phyloP scores from a whole-genome alignment of 1,140 invertebrate genomes.

The Orussus abietinus region DNA sequence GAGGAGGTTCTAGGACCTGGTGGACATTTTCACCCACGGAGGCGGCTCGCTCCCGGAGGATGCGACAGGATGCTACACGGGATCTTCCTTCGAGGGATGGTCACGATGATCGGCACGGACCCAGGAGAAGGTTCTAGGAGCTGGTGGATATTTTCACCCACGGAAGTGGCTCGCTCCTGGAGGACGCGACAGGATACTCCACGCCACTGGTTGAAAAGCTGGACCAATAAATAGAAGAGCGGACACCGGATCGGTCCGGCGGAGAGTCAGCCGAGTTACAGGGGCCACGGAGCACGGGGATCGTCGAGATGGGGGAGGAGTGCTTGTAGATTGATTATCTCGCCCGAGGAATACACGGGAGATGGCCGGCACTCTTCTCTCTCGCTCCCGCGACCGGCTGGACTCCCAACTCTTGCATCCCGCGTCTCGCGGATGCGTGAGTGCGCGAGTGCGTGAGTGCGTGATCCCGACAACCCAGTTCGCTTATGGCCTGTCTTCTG shows the following conservation, averaged over 20 bases:
- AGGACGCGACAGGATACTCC: too few species aligned
- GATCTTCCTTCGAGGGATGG: too few species aligned
- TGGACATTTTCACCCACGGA: too few species aligned
- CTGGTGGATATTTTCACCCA: too few species aligned
- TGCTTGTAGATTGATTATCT: slow-evolving; percentile 21
- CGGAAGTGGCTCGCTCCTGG: too few species aligned
- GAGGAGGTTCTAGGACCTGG: too few species aligned
- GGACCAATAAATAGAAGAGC: slow-evolving; percentile 11
- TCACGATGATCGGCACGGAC: too few species aligned
- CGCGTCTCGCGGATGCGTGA: slow-evolving; percentile 10
- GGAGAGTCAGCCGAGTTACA: slow-evolving; percentile 8
- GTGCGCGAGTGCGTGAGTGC: slow-evolving; percentile 1
- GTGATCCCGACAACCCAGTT: slow-evolving; percentile 5
- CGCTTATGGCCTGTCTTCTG: too few species aligned
- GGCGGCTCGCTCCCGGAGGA: too few species aligned
- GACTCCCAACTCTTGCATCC: too few species aligned
- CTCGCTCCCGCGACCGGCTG: slow-evolving; percentile 6
- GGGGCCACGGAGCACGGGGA: slow-evolving; percentile 5
- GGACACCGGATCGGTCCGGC: slow-evolving; percentile 1
- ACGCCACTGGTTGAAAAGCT: slow-evolving; percentile 1
- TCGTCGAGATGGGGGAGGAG: slow-evolving; percentile 11
- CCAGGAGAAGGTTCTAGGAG: too few species aligned
- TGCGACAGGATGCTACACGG: too few species aligned
- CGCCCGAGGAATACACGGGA: slow-evolving; percentile 16
- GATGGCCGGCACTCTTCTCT: neutral